These are phyloP conservation scores for Agrotis exclamationis DNA, from an alignment of 2,888 invertebrate genomes.

Conservation along the genomic window DNA sequence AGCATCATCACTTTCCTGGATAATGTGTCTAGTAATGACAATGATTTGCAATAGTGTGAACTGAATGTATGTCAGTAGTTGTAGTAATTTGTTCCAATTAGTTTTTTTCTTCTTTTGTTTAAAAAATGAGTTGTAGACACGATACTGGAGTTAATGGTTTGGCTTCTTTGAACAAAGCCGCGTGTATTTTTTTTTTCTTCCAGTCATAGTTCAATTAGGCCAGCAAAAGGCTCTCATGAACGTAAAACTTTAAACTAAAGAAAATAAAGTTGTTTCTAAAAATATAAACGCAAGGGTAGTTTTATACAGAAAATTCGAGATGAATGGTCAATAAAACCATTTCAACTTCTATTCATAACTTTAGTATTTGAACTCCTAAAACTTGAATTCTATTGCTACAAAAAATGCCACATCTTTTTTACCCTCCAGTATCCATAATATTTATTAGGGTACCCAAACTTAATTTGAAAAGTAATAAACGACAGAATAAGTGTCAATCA, in stretches of 20 bases:
- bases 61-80: constrained; percentile 19
- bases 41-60: constrained; percentile 28
- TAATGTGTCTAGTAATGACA: constrained; percentile 47
- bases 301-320: no score
- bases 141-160: not conserved
- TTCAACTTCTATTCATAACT: not conserved
- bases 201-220: no score
- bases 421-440: not conserved
- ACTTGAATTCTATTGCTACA: not conserved
- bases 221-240: no score
- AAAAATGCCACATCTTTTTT: not conserved
- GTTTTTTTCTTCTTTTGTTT: not conserved
- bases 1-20: constrained; percentile 48
- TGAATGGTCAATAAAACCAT: no score
- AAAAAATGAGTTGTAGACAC: not conserved
- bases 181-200: no score
- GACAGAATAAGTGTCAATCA: constrained; percentile 47
- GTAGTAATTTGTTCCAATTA: constrained; percentile 16
- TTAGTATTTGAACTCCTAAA: no score
- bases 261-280: no score
- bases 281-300: no score
- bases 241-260: no score
- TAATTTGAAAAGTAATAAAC: constrained; percentile 40
- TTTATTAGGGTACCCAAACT: constrained; percentile 12
- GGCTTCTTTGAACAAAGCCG: no score